Percentiles rank a stretch among this genome's conserved stretches.
Evolutionary conservation across 2,797 vertebrate species (phyloP).

Genomic region (Pampus argenteus): DNA sequence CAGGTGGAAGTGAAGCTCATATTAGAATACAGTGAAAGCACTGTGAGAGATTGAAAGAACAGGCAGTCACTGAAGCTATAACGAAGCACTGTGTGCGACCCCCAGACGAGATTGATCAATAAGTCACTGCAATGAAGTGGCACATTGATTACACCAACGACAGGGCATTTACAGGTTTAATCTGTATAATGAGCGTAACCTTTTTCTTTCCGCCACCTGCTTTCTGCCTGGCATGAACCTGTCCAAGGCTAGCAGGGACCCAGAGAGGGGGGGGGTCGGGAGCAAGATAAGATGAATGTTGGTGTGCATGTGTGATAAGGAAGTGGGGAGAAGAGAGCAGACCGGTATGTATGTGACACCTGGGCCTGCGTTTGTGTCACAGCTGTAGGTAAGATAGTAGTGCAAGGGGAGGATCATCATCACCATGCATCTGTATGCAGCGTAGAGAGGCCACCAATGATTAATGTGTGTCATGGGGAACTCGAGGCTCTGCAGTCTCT

Average conservation of each 20-base stretch:
- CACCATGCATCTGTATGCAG: conserved; percentile 67
- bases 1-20: conserved; percentile 4
- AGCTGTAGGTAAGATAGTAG: conserved; percentile 59
- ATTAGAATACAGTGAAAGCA: conserved; percentile 6
- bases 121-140: conserved; percentile 86
- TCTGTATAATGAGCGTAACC: conserved; percentile 86
- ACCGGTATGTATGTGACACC: conserved; percentile 48
- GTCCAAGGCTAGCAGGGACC: conserved; percentile 57
- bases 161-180: conserved; percentile 87
- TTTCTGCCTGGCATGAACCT: conserved; percentile 60
- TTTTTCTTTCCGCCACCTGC: conserved; percentile 79
- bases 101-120: conserved; percentile 81
- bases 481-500: conserved; percentile 69
- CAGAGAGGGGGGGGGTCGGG: conserved; percentile 5
- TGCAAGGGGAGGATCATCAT: conserved; percentile 63
- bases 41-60: conserved; percentile 21
- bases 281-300: conserved; percentile 56
- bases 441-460: conserved; percentile 64
- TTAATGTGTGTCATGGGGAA: conserved; percentile 79
- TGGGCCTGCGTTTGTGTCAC: conserved; percentile 58
- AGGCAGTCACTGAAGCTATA: conserved; percentile 61
- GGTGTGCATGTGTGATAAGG: conserved; percentile 10
- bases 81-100: conserved; percentile 78
- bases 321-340: conserved; percentile 24
- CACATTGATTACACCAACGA: conserved; percentile 85